A percentile compares a stretch with the other conserved stretches of the same genome.
Conservation (phyloP, 2,113 vertebrate genomes). For the Eudyptes chrysolophus region DNA sequence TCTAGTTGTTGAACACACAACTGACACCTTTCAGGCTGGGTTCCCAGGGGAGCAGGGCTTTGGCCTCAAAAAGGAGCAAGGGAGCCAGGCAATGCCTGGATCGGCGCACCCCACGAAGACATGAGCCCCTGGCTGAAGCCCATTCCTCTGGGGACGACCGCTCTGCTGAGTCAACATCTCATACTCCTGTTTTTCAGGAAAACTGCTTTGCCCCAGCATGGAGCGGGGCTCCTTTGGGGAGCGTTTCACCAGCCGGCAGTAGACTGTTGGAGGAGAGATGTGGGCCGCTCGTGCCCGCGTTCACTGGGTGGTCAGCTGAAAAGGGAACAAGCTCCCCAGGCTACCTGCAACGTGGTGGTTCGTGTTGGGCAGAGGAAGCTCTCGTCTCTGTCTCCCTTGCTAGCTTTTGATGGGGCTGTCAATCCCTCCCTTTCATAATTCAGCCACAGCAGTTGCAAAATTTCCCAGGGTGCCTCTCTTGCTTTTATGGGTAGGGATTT, state of each 20-base stretch:
- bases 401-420: background rate
- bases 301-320: background rate
- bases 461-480: background rate
- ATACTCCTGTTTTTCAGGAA: background rate
- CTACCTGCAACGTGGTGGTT: fast-evolving
- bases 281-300: fast-evolving
- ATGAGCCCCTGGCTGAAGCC: background rate
- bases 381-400: background rate
- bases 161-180: background rate
- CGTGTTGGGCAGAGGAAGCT: background rate
- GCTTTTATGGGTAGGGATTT: background rate
- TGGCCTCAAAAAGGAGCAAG: background rate
- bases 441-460: conserved; percentile 35
- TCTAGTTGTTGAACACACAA: background rate
- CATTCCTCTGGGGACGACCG: background rate
- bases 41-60: background rate
- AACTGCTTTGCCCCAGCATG: background rate
- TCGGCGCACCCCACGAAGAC: background rate
- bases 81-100: background rate
- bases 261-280: background rate
- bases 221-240: background rate
- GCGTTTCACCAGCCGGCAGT: background rate
- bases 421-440: background rate
- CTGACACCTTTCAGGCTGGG: background rate
- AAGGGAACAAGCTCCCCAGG: background rate